Conservation (phyloP, 2,888 invertebrate genomes). For the Frankliniella intonsa region DNA sequence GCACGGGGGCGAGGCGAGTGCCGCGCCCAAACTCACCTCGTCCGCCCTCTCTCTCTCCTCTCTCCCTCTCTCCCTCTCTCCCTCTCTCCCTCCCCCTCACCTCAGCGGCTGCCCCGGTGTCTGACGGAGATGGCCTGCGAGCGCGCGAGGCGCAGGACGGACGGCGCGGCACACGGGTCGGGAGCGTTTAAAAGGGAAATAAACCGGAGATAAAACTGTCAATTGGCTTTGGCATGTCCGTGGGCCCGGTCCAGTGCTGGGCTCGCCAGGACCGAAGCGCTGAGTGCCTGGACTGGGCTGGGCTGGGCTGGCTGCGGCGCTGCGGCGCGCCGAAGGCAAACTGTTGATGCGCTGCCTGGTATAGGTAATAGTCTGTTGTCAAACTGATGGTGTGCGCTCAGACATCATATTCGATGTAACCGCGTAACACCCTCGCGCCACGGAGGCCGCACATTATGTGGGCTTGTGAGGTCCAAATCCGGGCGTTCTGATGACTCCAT, state of each 20-base stretch:
- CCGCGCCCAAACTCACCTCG: too few species aligned
- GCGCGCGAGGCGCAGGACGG: background rate
- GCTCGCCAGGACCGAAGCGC: too few species aligned
- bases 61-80: too few species aligned
- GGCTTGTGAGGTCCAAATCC: too few species aligned
- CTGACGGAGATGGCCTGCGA: background rate
- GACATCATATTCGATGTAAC: background rate
- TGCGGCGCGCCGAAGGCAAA: background rate
- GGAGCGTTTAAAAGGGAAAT: background rate
- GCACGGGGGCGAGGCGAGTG: too few species aligned
- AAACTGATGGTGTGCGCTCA: background rate
- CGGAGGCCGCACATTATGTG: background rate
- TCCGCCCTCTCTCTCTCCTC: too few species aligned
- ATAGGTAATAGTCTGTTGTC: background rate
- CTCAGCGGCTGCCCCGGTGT: background rate
- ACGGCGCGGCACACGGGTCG: too few species aligned
- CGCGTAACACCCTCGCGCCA: background rate
- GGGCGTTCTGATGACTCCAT: background rate
- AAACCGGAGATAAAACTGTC: slow-evolving; percentile 12
- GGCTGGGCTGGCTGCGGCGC: background rate
- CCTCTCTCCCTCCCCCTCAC: background rate
- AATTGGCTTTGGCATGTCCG: background rate
- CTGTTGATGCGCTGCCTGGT: background rate
- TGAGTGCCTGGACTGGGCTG: background rate
- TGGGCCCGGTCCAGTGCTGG: too few species aligned